Percentiles rank a stretch among this genome's conserved stretches.
These are phyloP conservation scores for Columbina picui DNA, from an alignment of 2,113 vertebrate species.

Conservation along the genomic window DNA sequence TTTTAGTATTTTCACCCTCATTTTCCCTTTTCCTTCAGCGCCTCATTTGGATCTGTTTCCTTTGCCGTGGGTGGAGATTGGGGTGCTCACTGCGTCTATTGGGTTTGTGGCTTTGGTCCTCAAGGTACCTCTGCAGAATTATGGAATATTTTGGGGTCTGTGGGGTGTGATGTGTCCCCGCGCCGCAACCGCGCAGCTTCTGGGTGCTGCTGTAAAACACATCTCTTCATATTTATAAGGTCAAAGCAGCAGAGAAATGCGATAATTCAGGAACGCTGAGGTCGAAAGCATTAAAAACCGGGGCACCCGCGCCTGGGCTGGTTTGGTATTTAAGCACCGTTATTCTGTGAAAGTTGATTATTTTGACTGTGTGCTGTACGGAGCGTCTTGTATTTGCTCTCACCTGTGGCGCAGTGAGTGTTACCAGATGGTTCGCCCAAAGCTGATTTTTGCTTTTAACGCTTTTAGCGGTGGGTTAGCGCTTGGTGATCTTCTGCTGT, in stretches of 20 bases:
- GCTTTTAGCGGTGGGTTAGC: neutral
- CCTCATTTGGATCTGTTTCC: neutral
- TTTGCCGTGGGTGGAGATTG: neutral
- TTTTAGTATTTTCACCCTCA: neutral
- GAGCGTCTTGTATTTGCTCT: neutral
- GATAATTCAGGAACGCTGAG: neutral
- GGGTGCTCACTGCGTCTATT: neutral
- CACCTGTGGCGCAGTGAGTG: neutral
- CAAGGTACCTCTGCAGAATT: too few relatives aligned
- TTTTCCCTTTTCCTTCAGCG: neutral
- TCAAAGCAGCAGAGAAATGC: neutral
- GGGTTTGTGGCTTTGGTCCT: neutral
- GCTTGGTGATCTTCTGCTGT: neutral
- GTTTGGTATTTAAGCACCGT: neutral
- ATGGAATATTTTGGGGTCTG: neutral
- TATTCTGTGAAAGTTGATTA: neutral
- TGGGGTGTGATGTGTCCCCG: neutral
- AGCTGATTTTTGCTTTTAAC: neutral
- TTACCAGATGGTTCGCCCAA: conserved; percentile 33
- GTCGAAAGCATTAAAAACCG: neutral
- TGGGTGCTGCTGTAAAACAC: neutral
- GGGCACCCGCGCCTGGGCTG: neutral
- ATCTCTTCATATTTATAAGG: neutral
- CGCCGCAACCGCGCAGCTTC: neutral
- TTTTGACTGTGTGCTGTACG: neutral